phyloP scores from a whole-genome alignment of 2,888 invertebrate genomes.

The Copidosoma aretas region DNA sequence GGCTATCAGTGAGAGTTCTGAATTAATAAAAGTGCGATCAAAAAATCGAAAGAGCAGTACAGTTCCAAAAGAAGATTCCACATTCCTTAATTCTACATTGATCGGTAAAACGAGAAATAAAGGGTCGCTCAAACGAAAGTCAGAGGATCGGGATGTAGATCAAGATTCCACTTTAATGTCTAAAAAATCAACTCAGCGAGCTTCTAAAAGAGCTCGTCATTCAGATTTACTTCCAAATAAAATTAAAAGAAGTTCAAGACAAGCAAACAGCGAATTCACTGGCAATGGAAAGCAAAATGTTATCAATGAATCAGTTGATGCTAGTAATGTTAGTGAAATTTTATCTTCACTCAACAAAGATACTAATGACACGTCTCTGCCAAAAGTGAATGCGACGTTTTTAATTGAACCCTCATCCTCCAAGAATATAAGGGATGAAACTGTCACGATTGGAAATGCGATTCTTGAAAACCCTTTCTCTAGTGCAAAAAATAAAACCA shows the following conservation, averaged over 20 bases:
- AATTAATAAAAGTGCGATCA: constrained; percentile 35
- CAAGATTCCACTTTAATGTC: constrained; percentile 20
- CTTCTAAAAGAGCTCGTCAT: constrained; percentile 41
- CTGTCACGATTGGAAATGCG: constrained; percentile 48
- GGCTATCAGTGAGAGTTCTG: no score
- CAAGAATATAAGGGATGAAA: constrained; percentile 47
- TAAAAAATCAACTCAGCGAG: background rate
- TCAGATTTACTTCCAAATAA: constrained; percentile 18
- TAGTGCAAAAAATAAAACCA: constrained; percentile 22
- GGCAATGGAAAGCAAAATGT: constrained; percentile 36
- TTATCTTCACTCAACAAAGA: constrained; percentile 59
- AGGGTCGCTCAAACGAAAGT: constrained; percentile 38
- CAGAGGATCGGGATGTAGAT: constrained; percentile 18
- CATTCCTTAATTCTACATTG: constrained; percentile 7
- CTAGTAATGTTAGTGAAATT: constrained; percentile 42
- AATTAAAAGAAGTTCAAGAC: constrained; percentile 10
- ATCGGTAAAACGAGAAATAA: constrained; percentile 9
- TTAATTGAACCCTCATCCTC: constrained; percentile 49
- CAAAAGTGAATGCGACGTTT: constrained; percentile 56
- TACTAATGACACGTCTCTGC: constrained; percentile 53
- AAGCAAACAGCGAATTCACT: no score
- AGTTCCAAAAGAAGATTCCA: constrained; percentile 1
- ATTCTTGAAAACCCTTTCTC: constrained; percentile 21
- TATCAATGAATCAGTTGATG: constrained; percentile 43
- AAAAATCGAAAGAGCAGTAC: constrained; percentile 20